Percentiles rank a stretch among this genome's conserved stretches.
Evolutionary conservation across 2,797 vertebrate species (phyloP).

Genomic region (Betta splendens): DNA sequence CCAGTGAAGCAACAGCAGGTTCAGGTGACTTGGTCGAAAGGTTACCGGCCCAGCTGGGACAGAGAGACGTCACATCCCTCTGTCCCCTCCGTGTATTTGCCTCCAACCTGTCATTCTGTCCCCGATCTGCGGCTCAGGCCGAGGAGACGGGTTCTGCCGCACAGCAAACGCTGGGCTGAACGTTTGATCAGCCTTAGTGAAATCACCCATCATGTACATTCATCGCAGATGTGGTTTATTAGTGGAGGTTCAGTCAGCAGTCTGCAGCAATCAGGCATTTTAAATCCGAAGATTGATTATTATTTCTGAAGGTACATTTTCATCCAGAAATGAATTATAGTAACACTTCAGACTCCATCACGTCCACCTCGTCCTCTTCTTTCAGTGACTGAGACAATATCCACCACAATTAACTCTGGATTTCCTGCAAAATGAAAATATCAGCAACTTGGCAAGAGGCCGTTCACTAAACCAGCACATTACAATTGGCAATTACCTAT

Average conservation of each 20-base stretch:
- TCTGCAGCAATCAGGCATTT: constrained; percentile 29
- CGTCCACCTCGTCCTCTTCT: constrained; percentile 4
- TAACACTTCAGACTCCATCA: constrained; percentile 9
- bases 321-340: constrained; percentile 12
- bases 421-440: constrained; percentile 7
- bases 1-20: constrained; percentile 34
- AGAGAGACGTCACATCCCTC: constrained; percentile 13
- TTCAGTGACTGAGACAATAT: constrained; percentile 10
- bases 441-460: background rate
- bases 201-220: too few relatives aligned
- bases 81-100: constrained; percentile 61
- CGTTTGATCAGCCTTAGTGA: too few relatives aligned
- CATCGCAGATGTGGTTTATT: constrained; percentile 5
- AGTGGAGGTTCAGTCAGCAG: constrained; percentile 14
- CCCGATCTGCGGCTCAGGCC: constrained; percentile 68
- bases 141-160: constrained; percentile 76
- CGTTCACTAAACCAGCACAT: background rate
- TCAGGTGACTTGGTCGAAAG: constrained; percentile 70
- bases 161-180: constrained; percentile 34
- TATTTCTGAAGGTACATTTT: constrained; percentile 11
- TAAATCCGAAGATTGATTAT: constrained; percentile 14
- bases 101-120: constrained; percentile 57
- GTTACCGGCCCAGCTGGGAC: constrained; percentile 79
- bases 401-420: background rate
- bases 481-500: background rate